Conservation (phyloP, 2,888 invertebrate genomes). For the Panzeria rudis region DNA sequence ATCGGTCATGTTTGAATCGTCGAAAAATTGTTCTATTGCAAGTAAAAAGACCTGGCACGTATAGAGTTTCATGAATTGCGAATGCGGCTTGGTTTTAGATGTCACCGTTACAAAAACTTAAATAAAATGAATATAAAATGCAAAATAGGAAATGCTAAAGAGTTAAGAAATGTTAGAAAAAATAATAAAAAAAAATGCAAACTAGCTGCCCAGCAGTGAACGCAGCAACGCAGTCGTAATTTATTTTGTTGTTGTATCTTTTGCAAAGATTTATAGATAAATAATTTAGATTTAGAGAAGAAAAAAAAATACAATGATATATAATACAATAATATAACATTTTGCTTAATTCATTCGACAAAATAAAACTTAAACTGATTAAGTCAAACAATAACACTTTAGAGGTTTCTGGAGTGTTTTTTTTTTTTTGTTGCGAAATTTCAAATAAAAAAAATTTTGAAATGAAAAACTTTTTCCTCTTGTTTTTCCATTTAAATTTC, state of each 20-base stretch:
- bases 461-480: conserved; percentile 43
- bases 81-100: conserved; percentile 20
- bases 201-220: conserved; percentile 7
- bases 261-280: conserved; percentile 48
- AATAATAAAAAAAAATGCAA: not conserved
- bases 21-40: not conserved
- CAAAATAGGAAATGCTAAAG: conserved; percentile 35
- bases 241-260: not conserved
- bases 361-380: conserved; percentile 43
- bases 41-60: conserved; percentile 33
- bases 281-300: conserved; percentile 43
- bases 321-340: conserved; percentile 18
- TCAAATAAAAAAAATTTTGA: not conserved
- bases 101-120: conserved; percentile 46
- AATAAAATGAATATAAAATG: conserved; percentile 3
- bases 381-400: conserved; percentile 55
- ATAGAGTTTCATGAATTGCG: conserved; percentile 30
- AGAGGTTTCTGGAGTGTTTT: conserved; percentile 59
- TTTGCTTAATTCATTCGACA: conserved; percentile 30
- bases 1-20: conserved; percentile 21
- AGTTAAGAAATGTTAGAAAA: conserved; percentile 30
- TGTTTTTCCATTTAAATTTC: conserved; percentile 49
- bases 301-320: conserved; percentile 7
- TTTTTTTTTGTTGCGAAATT: conserved; percentile 31
- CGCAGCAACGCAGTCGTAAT: conserved; percentile 19